Evolutionary conservation across 2,113 vertebrate genomes (phyloP).

Genomic region (Ciconia stormi): DNA sequence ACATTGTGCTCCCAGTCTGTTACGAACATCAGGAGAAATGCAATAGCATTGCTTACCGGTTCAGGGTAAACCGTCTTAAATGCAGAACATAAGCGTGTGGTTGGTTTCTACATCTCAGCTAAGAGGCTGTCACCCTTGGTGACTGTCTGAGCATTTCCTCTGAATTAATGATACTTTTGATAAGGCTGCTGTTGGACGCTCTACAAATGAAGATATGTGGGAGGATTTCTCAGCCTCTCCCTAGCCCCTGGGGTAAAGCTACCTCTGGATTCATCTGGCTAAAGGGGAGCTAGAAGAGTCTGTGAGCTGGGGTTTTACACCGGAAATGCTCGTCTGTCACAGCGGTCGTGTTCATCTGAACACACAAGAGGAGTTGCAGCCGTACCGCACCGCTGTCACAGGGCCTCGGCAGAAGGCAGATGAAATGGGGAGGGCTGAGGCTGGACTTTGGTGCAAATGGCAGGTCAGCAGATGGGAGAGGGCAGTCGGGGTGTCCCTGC

Average conservation of each 20-base stretch:
- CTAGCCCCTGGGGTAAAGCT: not conserved
- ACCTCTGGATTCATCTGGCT: not conserved
- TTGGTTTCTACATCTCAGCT: not conserved
- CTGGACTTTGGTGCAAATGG: not conserved
- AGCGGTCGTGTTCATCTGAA: not conserved
- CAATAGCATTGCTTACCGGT: not conserved
- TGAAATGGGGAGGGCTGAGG: not conserved
- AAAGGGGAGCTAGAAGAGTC: not conserved
- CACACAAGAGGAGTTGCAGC: not conserved
- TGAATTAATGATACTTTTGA: not conserved
- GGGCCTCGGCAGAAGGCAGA: not conserved
- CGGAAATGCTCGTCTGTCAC: not conserved
- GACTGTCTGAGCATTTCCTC: conserved; percentile 33
- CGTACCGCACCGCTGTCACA: fast-evolving
- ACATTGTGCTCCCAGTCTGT: not conserved
- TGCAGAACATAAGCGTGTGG: not conserved
- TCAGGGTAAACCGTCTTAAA: not conserved
- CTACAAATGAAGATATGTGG: not conserved
- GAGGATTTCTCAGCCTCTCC: conserved; percentile 44
- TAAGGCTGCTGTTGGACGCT: fast-evolving
- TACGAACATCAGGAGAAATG: not conserved
- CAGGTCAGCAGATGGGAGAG: not conserved
- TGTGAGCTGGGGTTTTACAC: not conserved
- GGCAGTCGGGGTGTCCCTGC: not conserved
- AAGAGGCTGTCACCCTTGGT: not conserved